Percentiles rank a stretch among this genome's conserved stretches.
Evolutionary conservation across 2,888 invertebrate species (phyloP).

Genomic region (Trachelus tabidus): DNA sequence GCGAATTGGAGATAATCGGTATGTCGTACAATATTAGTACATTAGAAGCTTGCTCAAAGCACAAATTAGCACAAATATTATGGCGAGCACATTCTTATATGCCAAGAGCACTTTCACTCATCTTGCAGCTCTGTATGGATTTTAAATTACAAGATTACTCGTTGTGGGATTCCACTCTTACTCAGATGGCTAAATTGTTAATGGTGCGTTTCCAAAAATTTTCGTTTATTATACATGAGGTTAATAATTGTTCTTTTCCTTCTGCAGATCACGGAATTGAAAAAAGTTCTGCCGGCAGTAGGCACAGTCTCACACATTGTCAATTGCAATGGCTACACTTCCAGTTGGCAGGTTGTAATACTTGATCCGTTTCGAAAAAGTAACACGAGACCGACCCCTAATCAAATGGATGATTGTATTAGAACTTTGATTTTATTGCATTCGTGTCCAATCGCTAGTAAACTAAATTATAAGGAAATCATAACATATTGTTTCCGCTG

Average conservation of each 20-base stretch:
- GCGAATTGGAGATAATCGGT: slow-evolving; percentile 58
- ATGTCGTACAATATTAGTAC: slow-evolving; percentile 51
- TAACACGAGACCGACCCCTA: slow-evolving; percentile 32
- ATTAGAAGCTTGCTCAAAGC: slow-evolving; percentile 51
- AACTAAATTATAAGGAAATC: slow-evolving; percentile 42
- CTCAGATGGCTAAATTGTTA: slow-evolving; percentile 44
- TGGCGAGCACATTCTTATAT: slow-evolving; percentile 40
- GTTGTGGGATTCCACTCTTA: slow-evolving; percentile 46
- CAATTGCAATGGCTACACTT: slow-evolving; percentile 47
- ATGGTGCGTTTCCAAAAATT: slow-evolving; percentile 38
- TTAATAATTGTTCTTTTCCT: slow-evolving; percentile 3
- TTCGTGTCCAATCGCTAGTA: slow-evolving; percentile 48
- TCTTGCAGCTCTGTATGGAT: slow-evolving; percentile 52
- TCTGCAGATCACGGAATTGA: slow-evolving; percentile 47
- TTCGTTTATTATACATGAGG: neutral
- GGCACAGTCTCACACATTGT: slow-evolving; percentile 38
- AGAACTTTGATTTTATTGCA: slow-evolving; percentile 47
- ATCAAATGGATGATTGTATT: slow-evolving; percentile 48
- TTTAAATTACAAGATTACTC: slow-evolving; percentile 46
- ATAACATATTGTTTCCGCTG: slow-evolving; percentile 44
- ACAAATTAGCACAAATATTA: slow-evolving; percentile 47
- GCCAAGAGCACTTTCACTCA: slow-evolving; percentile 43
- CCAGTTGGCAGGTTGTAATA: slow-evolving; percentile 52
- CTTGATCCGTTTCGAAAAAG: slow-evolving; percentile 49
- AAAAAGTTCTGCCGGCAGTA: slow-evolving; percentile 43